Conservation (phyloP, 2,888 invertebrate genomes). For the Drosophila sordidapex region DNA sequence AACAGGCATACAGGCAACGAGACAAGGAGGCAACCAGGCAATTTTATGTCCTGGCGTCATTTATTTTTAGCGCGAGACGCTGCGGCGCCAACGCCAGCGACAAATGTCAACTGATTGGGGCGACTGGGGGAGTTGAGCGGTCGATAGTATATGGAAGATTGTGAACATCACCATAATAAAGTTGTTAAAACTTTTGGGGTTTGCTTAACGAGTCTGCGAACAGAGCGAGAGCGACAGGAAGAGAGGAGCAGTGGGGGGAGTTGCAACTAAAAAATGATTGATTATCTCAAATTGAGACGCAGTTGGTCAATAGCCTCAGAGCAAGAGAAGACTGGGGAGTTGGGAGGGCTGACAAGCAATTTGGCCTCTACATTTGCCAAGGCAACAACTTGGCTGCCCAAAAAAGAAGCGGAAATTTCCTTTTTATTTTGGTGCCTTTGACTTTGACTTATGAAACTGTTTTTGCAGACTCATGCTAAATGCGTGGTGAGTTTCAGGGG, state of each 20-base stretch:
- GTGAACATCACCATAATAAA: slow-evolving; percentile 62
- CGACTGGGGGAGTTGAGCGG: background rate
- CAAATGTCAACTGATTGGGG: slow-evolving; percentile 23
- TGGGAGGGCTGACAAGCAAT: background rate
- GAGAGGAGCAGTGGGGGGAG: background rate
- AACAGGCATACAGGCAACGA: background rate
- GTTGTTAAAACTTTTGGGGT: slow-evolving; percentile 63
- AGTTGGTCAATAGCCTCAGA: slow-evolving; percentile 44
- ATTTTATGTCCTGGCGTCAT: slow-evolving; percentile 58
- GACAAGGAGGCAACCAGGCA: slow-evolving; percentile 7
- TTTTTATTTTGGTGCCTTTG: slow-evolving; percentile 14
- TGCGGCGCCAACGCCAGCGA: slow-evolving; percentile 66
- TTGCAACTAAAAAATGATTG: slow-evolving; percentile 68
- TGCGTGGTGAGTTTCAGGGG: slow-evolving; percentile 5
- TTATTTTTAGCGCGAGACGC: slow-evolving; percentile 76
- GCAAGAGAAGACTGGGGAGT: too few relatives aligned
- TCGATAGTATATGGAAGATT: background rate
- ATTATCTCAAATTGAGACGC: slow-evolving; percentile 61
- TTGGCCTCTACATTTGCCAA: slow-evolving; percentile 55
- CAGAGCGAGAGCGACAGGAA: background rate
- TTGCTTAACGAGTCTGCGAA: slow-evolving; percentile 51
- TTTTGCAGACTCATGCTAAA: slow-evolving; percentile 52
- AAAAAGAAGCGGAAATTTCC: slow-evolving; percentile 11
- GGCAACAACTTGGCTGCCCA: slow-evolving; percentile 33
- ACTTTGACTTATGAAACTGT: slow-evolving; percentile 41